Percentiles rank a stretch among this genome's conserved stretches.
Evolutionary conservation across 2,888 invertebrate species (phyloP).

Genomic region (Drosophila tripunctata): DNA sequence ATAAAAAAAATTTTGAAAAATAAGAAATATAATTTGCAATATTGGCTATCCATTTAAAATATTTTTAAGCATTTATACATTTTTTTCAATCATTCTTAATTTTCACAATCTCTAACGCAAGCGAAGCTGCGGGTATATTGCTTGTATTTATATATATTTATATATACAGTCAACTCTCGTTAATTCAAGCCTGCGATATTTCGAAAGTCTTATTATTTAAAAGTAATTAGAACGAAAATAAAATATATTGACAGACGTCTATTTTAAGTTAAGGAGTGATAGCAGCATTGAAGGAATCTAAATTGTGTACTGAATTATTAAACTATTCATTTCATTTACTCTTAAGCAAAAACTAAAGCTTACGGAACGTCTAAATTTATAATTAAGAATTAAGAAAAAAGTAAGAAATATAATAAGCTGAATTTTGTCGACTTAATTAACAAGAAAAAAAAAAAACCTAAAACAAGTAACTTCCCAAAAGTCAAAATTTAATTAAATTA

Average conservation of each 20-base stretch:
- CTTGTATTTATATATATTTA: too few species aligned
- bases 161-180: too few species aligned
- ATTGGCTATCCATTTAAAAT: too few species aligned
- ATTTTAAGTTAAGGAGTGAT: constrained; percentile 38
- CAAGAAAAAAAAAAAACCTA: constrained; percentile 17
- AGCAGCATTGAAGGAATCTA: constrained; percentile 44
- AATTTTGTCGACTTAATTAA: constrained; percentile 68
- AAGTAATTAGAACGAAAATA: too few species aligned
- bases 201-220: too few species aligned
- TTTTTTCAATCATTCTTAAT: too few species aligned
- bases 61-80: too few species aligned
- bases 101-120: too few species aligned
- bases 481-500: constrained; percentile 39
- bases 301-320: constrained; percentile 70
- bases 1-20: too few species aligned
- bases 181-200: too few species aligned
- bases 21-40: too few species aligned
- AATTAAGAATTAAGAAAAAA: constrained; percentile 47
- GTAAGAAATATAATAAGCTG: constrained; percentile 59
- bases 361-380: constrained; percentile 46
- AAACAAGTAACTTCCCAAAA: constrained; percentile 64
- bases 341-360: constrained; percentile 17
- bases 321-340: constrained; percentile 42
- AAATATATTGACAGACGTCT: constrained; percentile 34
- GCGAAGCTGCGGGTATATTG: too few species aligned